Evolutionary conservation across 2,888 invertebrate species (phyloP), one percentile per base, ranked within the genome.

Genomic region (Eristalinus aeneus): DNA sequence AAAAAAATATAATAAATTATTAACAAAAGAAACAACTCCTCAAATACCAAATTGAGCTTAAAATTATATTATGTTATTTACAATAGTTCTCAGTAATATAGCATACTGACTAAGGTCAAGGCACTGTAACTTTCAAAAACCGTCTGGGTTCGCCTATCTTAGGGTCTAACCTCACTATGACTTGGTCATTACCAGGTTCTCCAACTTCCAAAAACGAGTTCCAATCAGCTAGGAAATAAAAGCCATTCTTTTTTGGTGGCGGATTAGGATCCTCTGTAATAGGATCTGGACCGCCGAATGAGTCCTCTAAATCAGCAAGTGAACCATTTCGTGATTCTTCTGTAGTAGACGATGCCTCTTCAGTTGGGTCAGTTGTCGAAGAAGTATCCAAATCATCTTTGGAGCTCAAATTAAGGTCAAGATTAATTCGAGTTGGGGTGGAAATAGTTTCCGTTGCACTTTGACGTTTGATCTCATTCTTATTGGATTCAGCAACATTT

Each of bases 201-300:
- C 97, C 97, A 3, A 97, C 97, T 92, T 97, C 97, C 20, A 97
- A 93, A 90, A 97, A 97, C 72, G 96, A 95, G 90, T 97, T 97
- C 97, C 97, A 97, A 90, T 97, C 97, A 8, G 97, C 93, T 90
- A 97, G 94, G 93, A 97, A 97, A 90, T 97, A 97, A 88, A 97
- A 95, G 0, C 97, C 97, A 81, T 95, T 97, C 89, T 94, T 95
- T 88, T 94, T 94, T 53, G 95, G 95, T 0, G 95, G 94, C 5
- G 96, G 95, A 31, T 95, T 89, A 16, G 94, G 93, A 2, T 95
- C 94, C 89, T 95, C 95, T 0, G 95, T 93, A 8, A 94, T 94
- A 0, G 94, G 93, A 86, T 92, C 91, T 1, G 95, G 94, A 60
- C 93, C 93, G 23, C 95, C 96, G 89, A 97, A 97, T 0, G 97